Evolutionary conservation across 2,113 vertebrate genomes (phyloP), one percentile per base, ranked within the genome.

Genomic region (Lamprotornis superbus): DNA sequence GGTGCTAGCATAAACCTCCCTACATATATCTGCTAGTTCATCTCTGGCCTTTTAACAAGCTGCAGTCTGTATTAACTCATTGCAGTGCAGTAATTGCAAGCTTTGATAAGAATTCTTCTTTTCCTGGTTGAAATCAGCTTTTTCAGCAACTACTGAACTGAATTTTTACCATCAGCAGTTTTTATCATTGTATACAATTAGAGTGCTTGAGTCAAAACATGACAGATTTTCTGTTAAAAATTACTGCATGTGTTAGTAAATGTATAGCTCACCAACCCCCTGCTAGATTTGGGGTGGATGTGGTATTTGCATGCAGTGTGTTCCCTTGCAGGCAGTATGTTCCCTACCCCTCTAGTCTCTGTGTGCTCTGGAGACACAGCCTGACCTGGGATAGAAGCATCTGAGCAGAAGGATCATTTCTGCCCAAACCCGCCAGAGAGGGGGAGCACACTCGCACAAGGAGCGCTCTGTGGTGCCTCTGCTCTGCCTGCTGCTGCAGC

Each of bases 1-100:
- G 44, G 90, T 94, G 92, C 88, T 90, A 97, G 96, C 67, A 82
- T 91, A 96, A 95, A 87, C 91, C 91, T 95, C 89, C 81, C 78
- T 86, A 79, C 87, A 37, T 90, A 20, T 93, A 93, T 95, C 76
- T 96, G 73, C 88, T 95, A 69, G 80, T 93, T 96, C 88, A 96
- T 96, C 90, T 93, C 83, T 95, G 86, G 63, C 92, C 78, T 96
- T 96, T 93, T 65, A 90, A 50, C 65, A 89, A 69, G 53, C 23
- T 73, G 63, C 42, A 84, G 31, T 68, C 47, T 56, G 15, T n/a
- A 57, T 96, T 96, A 96, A 94, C 90, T 83, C 86, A 56, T 90
- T 87, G 44, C 9, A 60, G 52, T 42, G 21, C 80, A 81, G 76
- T 53, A 83, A 73, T 61, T 39, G 44, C 76, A 86, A 84, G 14